These are phyloP conservation scores for Leontopithecus rosalia DNA, from an alignment of 2,797 vertebrate genomes.

Conservation along the genomic window DNA sequence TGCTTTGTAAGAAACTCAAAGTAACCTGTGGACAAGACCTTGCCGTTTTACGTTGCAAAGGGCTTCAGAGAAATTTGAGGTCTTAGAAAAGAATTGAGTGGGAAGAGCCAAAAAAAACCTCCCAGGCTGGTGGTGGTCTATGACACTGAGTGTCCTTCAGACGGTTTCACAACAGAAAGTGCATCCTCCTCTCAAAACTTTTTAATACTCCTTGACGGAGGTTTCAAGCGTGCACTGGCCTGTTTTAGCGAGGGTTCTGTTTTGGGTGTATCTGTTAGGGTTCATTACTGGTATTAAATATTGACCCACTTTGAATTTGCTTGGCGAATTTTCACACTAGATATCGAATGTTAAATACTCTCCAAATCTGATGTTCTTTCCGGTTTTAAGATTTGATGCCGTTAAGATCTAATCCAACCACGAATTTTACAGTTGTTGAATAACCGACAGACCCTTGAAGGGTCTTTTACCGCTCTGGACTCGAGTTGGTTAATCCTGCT, in stretches of 20 bases:
- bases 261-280: not conserved
- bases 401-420: not conserved
- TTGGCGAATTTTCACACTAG: not conserved
- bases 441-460: not conserved
- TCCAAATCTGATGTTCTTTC: not conserved
- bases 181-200: not conserved
- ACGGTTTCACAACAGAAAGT: not conserved
- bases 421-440: not conserved
- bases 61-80: not conserved
- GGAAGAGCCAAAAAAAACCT: not conserved
- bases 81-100: not conserved
- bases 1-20: slow-evolving; percentile 13
- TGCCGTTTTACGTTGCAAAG: not conserved
- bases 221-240: not conserved
- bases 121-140: not conserved
- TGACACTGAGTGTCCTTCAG: not conserved
- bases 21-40: not conserved
- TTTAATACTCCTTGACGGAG: not conserved
- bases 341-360: not conserved
- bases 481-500: not conserved
- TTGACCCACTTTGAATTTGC: not conserved
- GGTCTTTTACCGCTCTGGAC: not conserved
- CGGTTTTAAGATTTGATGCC: not conserved
- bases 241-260: not conserved
- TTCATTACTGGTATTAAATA: not conserved